Evolutionary conservation across 1,140 invertebrate species (phyloP), one percentile per base, ranked within the genome.

Genomic region (Mamestra configurata): DNA sequence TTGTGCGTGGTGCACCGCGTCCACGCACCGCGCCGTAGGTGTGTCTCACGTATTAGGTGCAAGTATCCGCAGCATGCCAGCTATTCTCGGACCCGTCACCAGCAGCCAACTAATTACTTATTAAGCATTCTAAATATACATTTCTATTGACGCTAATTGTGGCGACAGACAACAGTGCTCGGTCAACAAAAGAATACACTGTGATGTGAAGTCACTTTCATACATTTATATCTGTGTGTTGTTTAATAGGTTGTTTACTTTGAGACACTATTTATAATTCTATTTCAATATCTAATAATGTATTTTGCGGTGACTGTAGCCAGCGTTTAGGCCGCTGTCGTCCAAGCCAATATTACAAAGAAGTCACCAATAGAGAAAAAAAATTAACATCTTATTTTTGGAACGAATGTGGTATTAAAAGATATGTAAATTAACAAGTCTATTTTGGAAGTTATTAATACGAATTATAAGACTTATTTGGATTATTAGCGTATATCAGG

Each of bases 21-120:
- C 80, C 77, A 82, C 82, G 77, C 73, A 55, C 18, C 72, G 46
- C 72, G 76, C 79, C 64, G 78, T 80, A 87, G 85, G 82, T 87
- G 84, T 85, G 82, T 70, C 73, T 83, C 35, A 64, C 20, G 5
- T 18, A 35, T 35, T 13, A 61, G 15, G 13, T 61, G 57, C 27
- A 40, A 31, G 31, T 53, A 8, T 53, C 18, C n/a, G 10, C 8
- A 4, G 15, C 7, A 53, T 13, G 51, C 51, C 8, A 40, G 4
- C 18, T 18, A 51, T 51, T 31, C 13, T 31, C 27, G 27, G 2
- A 31, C 27, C 55, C 27, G 31, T 15, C 24, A 20, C 27, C 31
- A 20, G 35, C n/a, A 20, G 15, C 7, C 35, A 20, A 64, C 31
- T 64, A 64, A 18, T 20, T 37, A n/a, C 22, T 24, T 55, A 24